Percentiles rank a stretch among this genome's conserved stretches.
Evolutionary conservation across 1,140 invertebrate genomes (phyloP).

Genomic region (Bombus soroeensis): DNA sequence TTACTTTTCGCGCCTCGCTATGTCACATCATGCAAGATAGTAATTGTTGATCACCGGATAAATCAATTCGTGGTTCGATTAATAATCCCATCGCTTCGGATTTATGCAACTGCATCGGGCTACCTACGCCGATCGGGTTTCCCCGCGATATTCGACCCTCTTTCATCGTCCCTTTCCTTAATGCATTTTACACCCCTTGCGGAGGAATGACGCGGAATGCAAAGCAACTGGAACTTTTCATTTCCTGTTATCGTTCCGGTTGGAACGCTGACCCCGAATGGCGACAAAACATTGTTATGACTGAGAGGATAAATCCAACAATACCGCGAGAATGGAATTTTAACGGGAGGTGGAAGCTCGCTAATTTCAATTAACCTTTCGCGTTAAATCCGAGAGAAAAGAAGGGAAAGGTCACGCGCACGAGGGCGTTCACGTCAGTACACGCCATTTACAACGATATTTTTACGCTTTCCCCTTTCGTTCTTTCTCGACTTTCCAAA

Average conservation of each 20-base stretch:
- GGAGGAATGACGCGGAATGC: background rate
- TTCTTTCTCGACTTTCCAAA: background rate
- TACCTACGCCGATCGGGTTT: background rate
- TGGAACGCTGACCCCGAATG: background rate
- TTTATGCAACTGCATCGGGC: slow-evolving; percentile 30
- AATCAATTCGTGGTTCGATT: slow-evolving; percentile 73
- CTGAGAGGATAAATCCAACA: no score
- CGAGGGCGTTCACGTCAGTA: background rate
- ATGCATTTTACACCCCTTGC: slow-evolving; percentile 6
- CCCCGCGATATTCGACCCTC: background rate
- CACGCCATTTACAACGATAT: background rate
- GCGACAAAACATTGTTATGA: background rate
- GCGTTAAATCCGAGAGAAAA: background rate
- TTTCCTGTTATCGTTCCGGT: slow-evolving; percentile 20
- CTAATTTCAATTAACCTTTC: slow-evolving; percentile 14
- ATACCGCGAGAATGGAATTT: background rate
- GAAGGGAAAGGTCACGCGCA: background rate
- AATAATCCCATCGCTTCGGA: slow-evolving; percentile 58
- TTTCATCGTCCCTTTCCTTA: background rate
- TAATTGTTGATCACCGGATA: slow-evolving; percentile 74
- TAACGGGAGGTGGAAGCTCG: background rate
- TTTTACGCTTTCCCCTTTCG: background rate
- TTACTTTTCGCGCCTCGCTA: background rate
- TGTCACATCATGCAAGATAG: slow-evolving; percentile 16
- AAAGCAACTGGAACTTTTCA: slow-evolving; percentile 35